Percentiles rank a stretch among this genome's conserved stretches.
These are phyloP conservation scores for Leucoptera coffeella DNA, from an alignment of 2,888 invertebrate species.

Conservation along the genomic window DNA sequence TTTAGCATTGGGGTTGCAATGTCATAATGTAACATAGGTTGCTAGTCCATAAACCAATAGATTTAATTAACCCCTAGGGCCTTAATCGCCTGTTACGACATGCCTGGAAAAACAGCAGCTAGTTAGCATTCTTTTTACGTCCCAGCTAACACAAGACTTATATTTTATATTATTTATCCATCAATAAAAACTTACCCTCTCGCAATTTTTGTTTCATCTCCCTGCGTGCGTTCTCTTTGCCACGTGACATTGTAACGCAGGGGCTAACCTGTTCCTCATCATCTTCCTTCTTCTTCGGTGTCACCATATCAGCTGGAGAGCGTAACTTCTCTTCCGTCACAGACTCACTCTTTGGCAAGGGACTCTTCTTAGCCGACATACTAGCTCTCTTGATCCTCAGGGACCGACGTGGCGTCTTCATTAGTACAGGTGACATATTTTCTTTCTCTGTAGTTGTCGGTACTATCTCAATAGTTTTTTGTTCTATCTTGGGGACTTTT, in stretches of 20 bases:
- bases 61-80: too few relatives aligned
- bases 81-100: too few relatives aligned
- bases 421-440: too few relatives aligned
- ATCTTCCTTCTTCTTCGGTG: slow-evolving; percentile 6
- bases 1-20: too few relatives aligned
- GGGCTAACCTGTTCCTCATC: slow-evolving; percentile 37
- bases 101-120: too few relatives aligned
- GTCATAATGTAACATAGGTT: too few relatives aligned
- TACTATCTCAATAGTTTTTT: too few relatives aligned
- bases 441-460: too few relatives aligned
- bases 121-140: too few relatives aligned
- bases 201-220: slow-evolving; percentile 44
- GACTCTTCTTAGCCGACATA: slow-evolving; percentile 15
- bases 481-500: neutral
- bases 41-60: too few relatives aligned
- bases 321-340: slow-evolving; percentile 25
- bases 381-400: neutral
- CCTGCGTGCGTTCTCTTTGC: slow-evolving; percentile 51
- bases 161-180: too few relatives aligned
- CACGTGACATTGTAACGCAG: slow-evolving; percentile 53
- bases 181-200: slow-evolving; percentile 18
- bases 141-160: too few relatives aligned
- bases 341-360: slow-evolving; percentile 27
- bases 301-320: slow-evolving; percentile 12
- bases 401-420: slow-evolving; percentile 10